phyloP scores from a whole-genome alignment of 2,113 vertebrate species.

The Corydoras sp. region DNA sequence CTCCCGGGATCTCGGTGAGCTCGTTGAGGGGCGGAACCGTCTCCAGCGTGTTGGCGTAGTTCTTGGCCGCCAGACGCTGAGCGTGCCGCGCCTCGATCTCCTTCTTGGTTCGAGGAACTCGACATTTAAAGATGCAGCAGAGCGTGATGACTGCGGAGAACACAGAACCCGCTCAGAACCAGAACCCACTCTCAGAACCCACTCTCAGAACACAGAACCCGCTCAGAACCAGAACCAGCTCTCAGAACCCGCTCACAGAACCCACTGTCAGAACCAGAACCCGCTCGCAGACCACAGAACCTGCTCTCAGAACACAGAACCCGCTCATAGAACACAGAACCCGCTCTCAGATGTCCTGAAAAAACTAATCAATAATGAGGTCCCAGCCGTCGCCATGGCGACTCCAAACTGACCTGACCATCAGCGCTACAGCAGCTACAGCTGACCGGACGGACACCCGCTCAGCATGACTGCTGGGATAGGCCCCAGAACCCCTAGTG shows the following conservation, averaged over 20 bases:
- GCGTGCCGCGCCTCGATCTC: constrained; percentile 88
- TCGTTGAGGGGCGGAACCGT: constrained; percentile 85
- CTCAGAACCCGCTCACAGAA: no score
- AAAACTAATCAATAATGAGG: no score
- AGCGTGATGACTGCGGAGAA: constrained; percentile 80
- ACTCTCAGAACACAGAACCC: not conserved
- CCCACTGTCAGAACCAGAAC: not conserved
- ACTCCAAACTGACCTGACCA: not conserved
- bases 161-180: not conserved
- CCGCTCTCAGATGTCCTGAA: not conserved
- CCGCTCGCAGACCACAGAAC: no score
- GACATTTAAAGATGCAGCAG: constrained; percentile 97
- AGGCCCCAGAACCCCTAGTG: no score
- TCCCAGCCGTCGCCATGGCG: no score
- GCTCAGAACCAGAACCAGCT: not conserved
- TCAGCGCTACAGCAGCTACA: no score
- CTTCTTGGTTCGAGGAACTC: constrained; percentile 89
- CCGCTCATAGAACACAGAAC: no score
- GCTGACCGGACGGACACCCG: no score
- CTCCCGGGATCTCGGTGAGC: constrained; percentile 83
- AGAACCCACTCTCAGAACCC: no score
- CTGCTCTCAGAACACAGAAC: no score
- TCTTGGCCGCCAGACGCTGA: constrained; percentile 85
- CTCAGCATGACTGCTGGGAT: no score
- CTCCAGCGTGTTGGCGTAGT: constrained; percentile 88